These are phyloP conservation scores for Arge pagana DNA, from an alignment of 2,888 invertebrate genomes.

Conservation along the genomic window DNA sequence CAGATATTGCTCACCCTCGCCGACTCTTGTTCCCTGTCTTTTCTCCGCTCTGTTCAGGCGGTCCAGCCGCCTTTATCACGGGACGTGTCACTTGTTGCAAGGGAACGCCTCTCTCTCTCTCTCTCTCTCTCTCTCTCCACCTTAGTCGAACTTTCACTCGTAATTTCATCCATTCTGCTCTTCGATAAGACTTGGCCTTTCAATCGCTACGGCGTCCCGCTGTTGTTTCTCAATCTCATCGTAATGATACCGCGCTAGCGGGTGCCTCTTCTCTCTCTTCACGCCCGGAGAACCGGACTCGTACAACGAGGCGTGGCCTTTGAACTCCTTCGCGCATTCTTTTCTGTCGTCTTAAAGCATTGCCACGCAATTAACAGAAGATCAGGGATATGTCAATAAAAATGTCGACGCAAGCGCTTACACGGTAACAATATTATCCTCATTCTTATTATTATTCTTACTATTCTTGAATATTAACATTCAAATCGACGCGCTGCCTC, in stretches of 20 bases:
- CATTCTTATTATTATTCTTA: too few species aligned
- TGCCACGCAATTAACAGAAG: too few species aligned
- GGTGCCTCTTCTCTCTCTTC: not conserved
- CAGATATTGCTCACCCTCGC: slow-evolving; percentile 15
- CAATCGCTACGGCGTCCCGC: slow-evolving; percentile 1
- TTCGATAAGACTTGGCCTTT: slow-evolving; percentile 4
- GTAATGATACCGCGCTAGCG: too few species aligned
- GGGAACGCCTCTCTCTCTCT: too few species aligned
- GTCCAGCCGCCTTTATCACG: slow-evolving; percentile 6
- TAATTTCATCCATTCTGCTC: slow-evolving; percentile 10
- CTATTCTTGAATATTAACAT: too few species aligned
- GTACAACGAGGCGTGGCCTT: too few species aligned
- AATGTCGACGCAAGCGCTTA: too few species aligned
- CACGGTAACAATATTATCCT: too few species aligned
- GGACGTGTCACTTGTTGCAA: slow-evolving; percentile 10
- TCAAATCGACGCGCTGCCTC: too few species aligned
- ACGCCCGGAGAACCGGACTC: not conserved
- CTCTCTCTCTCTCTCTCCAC: too few species aligned
- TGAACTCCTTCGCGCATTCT: slow-evolving; percentile 11
- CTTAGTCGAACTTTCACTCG: slow-evolving; percentile 12
- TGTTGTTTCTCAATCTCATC: not conserved
- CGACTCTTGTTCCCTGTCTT: slow-evolving; percentile 2
- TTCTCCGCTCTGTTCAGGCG: slow-evolving; percentile 11
- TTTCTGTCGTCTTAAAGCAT: too few species aligned
- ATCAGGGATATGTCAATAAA: too few species aligned